Evolutionary conservation across 1,140 invertebrate species (phyloP).

Genomic region (Drosophila bocqueti): DNA sequence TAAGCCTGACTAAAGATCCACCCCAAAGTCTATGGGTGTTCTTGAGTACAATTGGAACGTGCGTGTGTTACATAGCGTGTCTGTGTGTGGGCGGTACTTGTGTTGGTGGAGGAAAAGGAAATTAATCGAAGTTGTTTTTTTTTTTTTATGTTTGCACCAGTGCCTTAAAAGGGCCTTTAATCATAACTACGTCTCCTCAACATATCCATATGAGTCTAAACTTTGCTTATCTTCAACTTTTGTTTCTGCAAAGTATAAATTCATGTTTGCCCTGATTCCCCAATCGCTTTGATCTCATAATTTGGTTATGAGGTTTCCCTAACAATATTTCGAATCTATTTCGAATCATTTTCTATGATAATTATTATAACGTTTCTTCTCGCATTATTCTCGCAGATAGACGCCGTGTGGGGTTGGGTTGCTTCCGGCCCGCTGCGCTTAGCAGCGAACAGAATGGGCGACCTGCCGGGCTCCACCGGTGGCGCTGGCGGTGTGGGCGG

Average conservation of each 20-base stretch:
- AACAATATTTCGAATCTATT: background rate
- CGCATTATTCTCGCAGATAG: conserved; percentile 88
- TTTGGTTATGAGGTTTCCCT: background rate
- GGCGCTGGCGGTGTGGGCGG: conserved; percentile 39
- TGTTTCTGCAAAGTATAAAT: too few species aligned
- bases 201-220: background rate
- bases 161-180: background rate
- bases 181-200: background rate
- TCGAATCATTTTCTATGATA: background rate
- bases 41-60: conserved; percentile 10
- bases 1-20: background rate
- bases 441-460: conserved; percentile 88
- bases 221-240: too few species aligned
- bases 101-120: conserved; percentile 24
- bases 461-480: conserved; percentile 85
- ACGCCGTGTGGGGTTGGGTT: conserved; percentile 95
- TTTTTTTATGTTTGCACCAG: background rate
- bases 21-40: conserved; percentile 3
- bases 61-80: conserved; percentile 31
- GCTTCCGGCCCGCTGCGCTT: conserved; percentile 94
- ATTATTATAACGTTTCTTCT: background rate
- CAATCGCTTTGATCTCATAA: background rate
- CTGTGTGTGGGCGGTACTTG: conserved; percentile 47
- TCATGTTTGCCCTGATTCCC: background rate
- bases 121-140: conserved; percentile 20